phyloP scores from a whole-genome alignment of 2,113 vertebrate species.

The Morone chrysops region DNA sequence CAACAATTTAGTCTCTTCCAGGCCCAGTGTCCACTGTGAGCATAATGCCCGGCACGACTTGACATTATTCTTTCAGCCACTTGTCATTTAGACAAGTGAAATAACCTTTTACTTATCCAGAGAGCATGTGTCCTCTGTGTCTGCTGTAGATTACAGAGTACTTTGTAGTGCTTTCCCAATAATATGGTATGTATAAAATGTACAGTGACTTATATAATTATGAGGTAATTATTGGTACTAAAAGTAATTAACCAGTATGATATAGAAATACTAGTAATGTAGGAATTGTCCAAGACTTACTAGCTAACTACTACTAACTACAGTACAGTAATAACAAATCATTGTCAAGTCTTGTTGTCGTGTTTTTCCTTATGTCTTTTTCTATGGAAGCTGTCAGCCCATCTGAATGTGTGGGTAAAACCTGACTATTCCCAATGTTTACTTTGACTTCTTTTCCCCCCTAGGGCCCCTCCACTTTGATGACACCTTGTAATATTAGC shows the following conservation, averaged over 20 bases:
- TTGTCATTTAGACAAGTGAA: slow-evolving; percentile 36
- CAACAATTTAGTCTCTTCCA: not conserved
- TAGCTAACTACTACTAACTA: not conserved
- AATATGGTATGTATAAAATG: not conserved
- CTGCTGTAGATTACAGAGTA: not conserved
- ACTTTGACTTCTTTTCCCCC: slow-evolving; percentile 11
- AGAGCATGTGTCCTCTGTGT: not conserved
- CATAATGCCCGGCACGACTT: not conserved
- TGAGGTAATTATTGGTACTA: not conserved
- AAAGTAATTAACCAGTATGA: not conserved
- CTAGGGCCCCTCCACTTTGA: slow-evolving; percentile 14
- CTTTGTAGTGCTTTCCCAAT: not conserved
- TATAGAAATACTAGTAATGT: not conserved
- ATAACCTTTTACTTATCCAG: slow-evolving; percentile 15
- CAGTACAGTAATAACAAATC: not conserved
- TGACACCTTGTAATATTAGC: slow-evolving; percentile 22
- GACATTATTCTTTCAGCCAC: slow-evolving; percentile 9
- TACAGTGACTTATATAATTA: not conserved
- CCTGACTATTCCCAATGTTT: slow-evolving; percentile 9
- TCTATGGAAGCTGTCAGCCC: not conserved
- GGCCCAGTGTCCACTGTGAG: not conserved
- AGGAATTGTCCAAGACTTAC: not conserved
- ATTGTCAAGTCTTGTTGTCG: not conserved
- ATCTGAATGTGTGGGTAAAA: not conserved
- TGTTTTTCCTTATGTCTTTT: slow-evolving; percentile 14